Evolutionary conservation across 2,797 vertebrate genomes (phyloP), one percentile per base, ranked within the genome.

Genomic region (Epinephelus coioides): DNA sequence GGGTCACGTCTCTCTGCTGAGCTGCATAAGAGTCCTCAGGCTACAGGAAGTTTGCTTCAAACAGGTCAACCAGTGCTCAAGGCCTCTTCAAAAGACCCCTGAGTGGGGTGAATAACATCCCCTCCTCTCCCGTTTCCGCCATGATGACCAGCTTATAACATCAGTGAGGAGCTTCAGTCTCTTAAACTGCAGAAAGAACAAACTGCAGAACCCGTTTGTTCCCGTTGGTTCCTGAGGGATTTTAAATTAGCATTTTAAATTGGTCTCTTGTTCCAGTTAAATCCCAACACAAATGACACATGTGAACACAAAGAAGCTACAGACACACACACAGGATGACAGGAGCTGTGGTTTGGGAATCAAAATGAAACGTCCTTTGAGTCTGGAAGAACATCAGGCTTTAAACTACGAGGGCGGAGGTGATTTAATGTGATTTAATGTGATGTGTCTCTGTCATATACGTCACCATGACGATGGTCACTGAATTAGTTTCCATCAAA

Each of bases 231-330:
- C 30, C 12, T 66, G 15, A 11, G 38, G 34, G 44, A 50, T 6
- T 53, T 70, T 44, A 13, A 83, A 69, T 78, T 13, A 47, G 15
- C 30, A 51, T 12, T 68, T 54, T 68, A 43, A 54, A 54, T 23
- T 43, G 13, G 64, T 17, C 18, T 60, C 44, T 60, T 70, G 47
- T 49, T 43, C 9, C n/a, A 25, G 50, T 9, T 10, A 17, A 47
- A 40, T 43, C 65, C 25, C 47, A 55, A 65, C 25, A 61, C 38
- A 55, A 49, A 23, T 2, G n/a, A 4, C 23, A 15, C 30, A 67
- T 17, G 30, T 56, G 53, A 61, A 76, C 44, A 67, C 67, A 43
- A 59, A 56, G 18, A 14, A 46, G 21, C 25, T 14, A n/a, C 23
- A 56, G 25, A 62, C 55, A 78, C 30, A 62, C 34, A 63, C 30